Conservation (phyloP, 1,140 invertebrate species). For the Zaprionus ghesquierei region DNA sequence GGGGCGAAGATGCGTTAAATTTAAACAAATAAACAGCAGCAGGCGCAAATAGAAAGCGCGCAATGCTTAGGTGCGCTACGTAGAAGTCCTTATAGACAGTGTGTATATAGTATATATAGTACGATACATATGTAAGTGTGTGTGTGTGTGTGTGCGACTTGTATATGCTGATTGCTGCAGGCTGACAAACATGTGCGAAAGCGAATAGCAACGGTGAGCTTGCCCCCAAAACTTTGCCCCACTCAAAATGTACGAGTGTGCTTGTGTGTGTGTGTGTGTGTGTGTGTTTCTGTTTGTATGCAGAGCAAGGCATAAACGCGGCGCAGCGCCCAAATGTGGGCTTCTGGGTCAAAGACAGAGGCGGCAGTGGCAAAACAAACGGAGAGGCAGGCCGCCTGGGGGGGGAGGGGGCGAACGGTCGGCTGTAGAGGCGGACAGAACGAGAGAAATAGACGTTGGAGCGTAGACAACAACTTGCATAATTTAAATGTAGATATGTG, state of each 20-base stretch:
- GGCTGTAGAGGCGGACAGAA: constrained; percentile 42
- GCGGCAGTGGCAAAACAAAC: constrained; percentile 49
- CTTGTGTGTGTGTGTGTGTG: background rate
- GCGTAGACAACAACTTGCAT: constrained; percentile 78
- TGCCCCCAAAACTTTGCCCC: constrained; percentile 51
- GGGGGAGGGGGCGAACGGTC: constrained; percentile 11
- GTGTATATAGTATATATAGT: background rate
- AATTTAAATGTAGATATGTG: constrained; percentile 80
- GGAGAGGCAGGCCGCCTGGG: background rate
- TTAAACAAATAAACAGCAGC: constrained; percentile 78
- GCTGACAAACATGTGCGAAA: constrained; percentile 51
- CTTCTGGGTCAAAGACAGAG: constrained; percentile 75
- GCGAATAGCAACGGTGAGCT: constrained; percentile 34
- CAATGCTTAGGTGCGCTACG: constrained; percentile 11
- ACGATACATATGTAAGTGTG: background rate
- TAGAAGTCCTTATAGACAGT: background rate
- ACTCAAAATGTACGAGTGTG: background rate
- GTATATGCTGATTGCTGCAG: constrained; percentile 43
- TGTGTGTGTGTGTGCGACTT: background rate
- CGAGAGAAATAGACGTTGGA: constrained; percentile 36
- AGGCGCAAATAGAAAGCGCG: constrained; percentile 67
- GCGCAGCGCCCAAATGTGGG: constrained; percentile 69
- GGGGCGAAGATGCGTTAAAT: constrained; percentile 62
- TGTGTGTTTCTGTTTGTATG: constrained; percentile 26
- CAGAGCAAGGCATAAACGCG: constrained; percentile 56